Evolutionary conservation across 2,888 invertebrate species (phyloP).

Genomic region (Eueremaeus valkanovi): DNA sequence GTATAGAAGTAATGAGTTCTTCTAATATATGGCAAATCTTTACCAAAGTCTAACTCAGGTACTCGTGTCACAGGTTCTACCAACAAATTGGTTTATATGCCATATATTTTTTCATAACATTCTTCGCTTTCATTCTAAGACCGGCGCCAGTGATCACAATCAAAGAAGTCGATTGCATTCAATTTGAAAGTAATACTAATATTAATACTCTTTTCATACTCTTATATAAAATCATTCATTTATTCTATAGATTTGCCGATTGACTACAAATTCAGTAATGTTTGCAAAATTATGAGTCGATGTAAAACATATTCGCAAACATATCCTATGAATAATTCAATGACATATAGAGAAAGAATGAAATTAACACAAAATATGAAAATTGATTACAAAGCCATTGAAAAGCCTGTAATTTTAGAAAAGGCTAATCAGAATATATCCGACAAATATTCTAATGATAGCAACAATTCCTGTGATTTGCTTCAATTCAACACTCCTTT

Average conservation of each 20-base stretch:
- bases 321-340: too few relatives aligned
- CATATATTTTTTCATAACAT: constrained; percentile 80
- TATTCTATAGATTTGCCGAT: not conserved
- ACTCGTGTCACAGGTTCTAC: constrained; percentile 67
- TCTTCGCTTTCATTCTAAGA: constrained; percentile 80
- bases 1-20: not conserved
- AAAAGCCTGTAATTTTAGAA: not conserved
- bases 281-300: constrained; percentile 2
- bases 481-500: not conserved
- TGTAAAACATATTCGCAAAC: not conserved
- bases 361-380: not conserved
- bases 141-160: constrained; percentile 68
- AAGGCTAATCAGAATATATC: not conserved
- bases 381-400: not conserved
- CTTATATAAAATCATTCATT: not conserved
- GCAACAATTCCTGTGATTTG: not conserved
- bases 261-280: not conserved
- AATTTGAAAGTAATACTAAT: not conserved
- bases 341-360: too few relatives aligned
- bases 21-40: not conserved
- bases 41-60: not conserved
- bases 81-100: constrained; percentile 85
- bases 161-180: not conserved
- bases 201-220: too few relatives aligned
- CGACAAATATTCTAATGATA: not conserved